Base-by-base conservation (phyloP, 2,888 invertebrate genomes). In the Meghimatium bilineatum region DNA sequence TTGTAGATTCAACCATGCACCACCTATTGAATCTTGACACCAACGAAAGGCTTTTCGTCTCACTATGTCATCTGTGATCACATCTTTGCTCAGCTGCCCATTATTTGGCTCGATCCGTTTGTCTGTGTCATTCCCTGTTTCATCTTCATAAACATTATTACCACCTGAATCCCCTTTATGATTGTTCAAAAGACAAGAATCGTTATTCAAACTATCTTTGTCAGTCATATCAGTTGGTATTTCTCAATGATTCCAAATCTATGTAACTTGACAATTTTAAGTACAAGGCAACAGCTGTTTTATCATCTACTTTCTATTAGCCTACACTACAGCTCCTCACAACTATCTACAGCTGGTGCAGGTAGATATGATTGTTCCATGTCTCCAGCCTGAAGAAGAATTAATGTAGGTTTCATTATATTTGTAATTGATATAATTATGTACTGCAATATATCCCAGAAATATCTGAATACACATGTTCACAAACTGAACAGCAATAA, bases 21-120 rank as follows among this genome's bases (percentile, higher is more conserved):
- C 90, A 17, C 90, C 90, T 10, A 91, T 87, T 1, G 90, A 91
- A 81, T 91, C 90, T 60, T 87, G 86, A 82, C 91, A 90, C 90
- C 87, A 88, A 3, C 84, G 81, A 74, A 85, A 85, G 52, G 87
- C 88, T 79, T 87, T 87, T 5, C 56, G 74, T 23, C 84, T 80
- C 10, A 80, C 80, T 12, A 84, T 75, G 14, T 80, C 84, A 60
- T 84, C 84, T 49, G 84, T 84, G 56, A 84, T 56, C 10, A 84
- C 44, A 75, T 84, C 84, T 60, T 80, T 84, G 74, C 80, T 76
- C 44, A 75, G 34, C 32, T 49, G 80, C 12, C 67, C 80, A 36
- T 84, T 56, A 12, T 34, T 74, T 52, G 77, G 56, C 14, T 77
- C 77, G 36, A 82, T 82, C 36, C 56, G 77, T 29, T 34, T 75